phyloP scores from a whole-genome alignment of 2,888 invertebrate genomes.

The Rhamnusium bicolor region DNA sequence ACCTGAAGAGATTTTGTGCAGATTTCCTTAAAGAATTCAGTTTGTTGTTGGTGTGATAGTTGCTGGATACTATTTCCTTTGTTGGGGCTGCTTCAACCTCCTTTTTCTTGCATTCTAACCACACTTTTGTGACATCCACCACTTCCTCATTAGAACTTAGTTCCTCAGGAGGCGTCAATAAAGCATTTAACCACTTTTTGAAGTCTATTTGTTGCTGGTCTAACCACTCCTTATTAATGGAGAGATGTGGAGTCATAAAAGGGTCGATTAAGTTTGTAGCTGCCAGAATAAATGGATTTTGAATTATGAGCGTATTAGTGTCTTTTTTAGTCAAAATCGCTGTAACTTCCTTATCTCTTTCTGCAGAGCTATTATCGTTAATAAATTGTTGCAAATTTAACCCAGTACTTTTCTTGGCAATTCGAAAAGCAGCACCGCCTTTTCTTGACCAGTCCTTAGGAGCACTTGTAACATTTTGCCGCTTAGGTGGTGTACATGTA shows the following conservation, averaged over 20 bases:
- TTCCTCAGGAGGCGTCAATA: conserved; percentile 83
- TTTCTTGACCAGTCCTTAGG: conserved; percentile 55
- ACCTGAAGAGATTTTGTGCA: conserved; percentile 66
- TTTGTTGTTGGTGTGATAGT: conserved; percentile 79
- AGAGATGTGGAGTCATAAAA: conserved; percentile 75
- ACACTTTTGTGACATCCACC: conserved; percentile 82
- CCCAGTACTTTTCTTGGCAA: conserved; percentile 52
- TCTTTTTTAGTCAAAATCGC: conserved; percentile 42
- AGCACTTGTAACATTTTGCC: conserved; percentile 39
- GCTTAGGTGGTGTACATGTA: conserved; percentile 53
- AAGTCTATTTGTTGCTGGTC: conserved; percentile 81
- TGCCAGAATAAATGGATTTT: conserved; percentile 60
- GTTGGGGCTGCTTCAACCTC: conserved; percentile 79
- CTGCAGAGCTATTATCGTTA: neutral
- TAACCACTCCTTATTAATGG: conserved; percentile 80
- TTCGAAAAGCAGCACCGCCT: conserved; percentile 45
- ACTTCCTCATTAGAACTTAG: conserved; percentile 77
- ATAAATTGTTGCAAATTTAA: conserved; percentile 51
- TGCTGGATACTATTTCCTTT: conserved; percentile 80
- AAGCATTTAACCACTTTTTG: conserved; percentile 85
- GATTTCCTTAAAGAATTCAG: conserved; percentile 79
- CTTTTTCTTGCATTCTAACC: conserved; percentile 82
- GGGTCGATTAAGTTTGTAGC: conserved; percentile 60
- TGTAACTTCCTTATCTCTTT: conserved; percentile 16
- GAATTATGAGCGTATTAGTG: conserved; percentile 51